Conservation (phyloP, 2,797 vertebrate species). For the Sebastes jordani region DNA sequence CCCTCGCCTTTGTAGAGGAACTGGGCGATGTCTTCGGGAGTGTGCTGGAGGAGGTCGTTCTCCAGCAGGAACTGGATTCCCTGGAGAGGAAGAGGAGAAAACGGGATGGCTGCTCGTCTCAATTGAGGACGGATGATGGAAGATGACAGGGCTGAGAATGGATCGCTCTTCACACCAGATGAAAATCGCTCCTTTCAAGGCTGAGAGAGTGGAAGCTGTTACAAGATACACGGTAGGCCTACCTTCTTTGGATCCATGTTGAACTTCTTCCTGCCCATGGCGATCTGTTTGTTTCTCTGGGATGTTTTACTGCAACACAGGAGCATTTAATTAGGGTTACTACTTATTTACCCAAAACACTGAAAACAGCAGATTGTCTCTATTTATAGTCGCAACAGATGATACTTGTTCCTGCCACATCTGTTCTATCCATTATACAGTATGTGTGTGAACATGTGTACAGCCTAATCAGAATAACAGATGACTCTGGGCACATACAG, state of each 20-base stretch:
- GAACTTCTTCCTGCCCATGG: constrained; percentile 98
- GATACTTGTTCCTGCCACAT: constrained; percentile 12
- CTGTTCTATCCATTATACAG: background rate
- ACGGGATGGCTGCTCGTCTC: constrained; percentile 18
- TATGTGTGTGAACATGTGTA: background rate
- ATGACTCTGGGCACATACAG: background rate
- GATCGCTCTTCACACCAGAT: background rate
- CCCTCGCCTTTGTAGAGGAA: constrained; percentile 98
- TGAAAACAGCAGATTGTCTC: background rate
- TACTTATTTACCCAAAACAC: background rate
- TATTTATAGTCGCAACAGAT: constrained; percentile 1
- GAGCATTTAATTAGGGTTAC: background rate
- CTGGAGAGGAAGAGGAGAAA: constrained; percentile 68
- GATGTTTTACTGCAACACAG: constrained; percentile 88
- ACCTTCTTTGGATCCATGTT: constrained; percentile 99
- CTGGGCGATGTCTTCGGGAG: constrained; percentile 94
- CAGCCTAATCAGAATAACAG: constrained; percentile 2
- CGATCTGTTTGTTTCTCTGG: constrained; percentile 97
- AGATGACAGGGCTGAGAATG: constrained; percentile 16
- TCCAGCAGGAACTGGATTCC: constrained; percentile 96
- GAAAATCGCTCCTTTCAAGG: background rate
- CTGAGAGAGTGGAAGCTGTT: background rate
- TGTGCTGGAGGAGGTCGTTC: constrained; percentile 95
- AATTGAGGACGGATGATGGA: background rate
- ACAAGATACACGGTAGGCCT: background rate